Evolutionary conservation across 2,888 invertebrate genomes (phyloP).

Genomic region (Ectobius pallidus): DNA sequence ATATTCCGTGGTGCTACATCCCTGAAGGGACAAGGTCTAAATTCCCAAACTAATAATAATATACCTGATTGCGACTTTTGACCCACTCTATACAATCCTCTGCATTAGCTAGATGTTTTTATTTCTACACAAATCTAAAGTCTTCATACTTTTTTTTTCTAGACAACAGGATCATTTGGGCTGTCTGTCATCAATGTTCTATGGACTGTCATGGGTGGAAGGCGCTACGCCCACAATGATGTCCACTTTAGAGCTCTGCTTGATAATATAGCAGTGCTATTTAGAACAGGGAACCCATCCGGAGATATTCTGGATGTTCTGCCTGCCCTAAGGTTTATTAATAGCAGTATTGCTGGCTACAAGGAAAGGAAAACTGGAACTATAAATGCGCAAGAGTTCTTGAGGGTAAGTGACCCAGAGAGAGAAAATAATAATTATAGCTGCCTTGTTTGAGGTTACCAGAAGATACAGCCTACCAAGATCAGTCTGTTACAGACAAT

Average conservation of each 20-base stretch:
- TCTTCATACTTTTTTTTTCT: background rate
- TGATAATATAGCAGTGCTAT: background rate
- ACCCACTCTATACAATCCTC: no score
- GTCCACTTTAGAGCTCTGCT: slow-evolving; percentile 38
- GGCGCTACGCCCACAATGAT: slow-evolving; percentile 40
- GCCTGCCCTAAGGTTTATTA: slow-evolving; percentile 12
- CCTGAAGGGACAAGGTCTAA: no score
- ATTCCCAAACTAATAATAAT: no score
- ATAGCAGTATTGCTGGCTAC: background rate
- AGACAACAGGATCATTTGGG: slow-evolving; percentile 38
- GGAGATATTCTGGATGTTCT: background rate
- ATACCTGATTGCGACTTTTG: no score
- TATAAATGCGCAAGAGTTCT: background rate
- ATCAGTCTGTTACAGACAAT: no score
- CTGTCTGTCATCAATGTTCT: slow-evolving; percentile 45
- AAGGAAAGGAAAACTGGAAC: background rate
- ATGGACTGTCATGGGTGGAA: slow-evolving; percentile 46
- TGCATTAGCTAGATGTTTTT: no score
- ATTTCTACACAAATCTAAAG: no score
- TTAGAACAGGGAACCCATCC: slow-evolving; percentile 29
- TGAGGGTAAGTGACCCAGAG: slow-evolving; percentile 1
- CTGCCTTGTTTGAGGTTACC: background rate
- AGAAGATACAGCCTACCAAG: no score
- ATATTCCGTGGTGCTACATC: no score
- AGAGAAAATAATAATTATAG: no score